A percentile compares a stretch with the other conserved stretches of the same genome.
Evolutionary conservation across 2,888 invertebrate genomes (phyloP).

Genomic region (Hemaris fuciformis): DNA sequence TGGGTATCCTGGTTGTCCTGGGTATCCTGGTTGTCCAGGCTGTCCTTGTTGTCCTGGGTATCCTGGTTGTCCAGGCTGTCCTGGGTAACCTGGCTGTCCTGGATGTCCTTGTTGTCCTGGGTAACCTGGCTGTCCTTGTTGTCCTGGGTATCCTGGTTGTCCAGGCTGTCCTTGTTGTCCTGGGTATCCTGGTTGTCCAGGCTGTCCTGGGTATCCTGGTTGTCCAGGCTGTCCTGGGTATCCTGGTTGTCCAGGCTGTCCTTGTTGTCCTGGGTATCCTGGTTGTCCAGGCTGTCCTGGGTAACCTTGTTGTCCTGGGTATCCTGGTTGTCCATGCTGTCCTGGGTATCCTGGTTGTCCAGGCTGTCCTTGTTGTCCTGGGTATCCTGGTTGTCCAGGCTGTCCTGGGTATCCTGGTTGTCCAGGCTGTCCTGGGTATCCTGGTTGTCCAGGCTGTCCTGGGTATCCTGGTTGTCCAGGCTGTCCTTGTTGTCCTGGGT

Average conservation of each 20-base stretch:
- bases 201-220: conserved; percentile 34
- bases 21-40: too few species aligned
- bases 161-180: too few species aligned
- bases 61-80: too few species aligned
- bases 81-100: too few species aligned
- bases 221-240: conserved; percentile 34
- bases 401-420: conserved; percentile 64
- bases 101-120: too few species aligned
- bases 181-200: conserved; percentile 32
- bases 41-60: too few species aligned
- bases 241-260: too few species aligned
- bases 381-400: conserved; percentile 31
- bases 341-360: conserved; percentile 24
- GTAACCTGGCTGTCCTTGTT: too few species aligned
- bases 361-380: too few species aligned
- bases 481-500: too few species aligned
- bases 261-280: neutral
- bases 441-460: conserved; percentile 34
- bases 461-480: conserved; percentile 20
- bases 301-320: conserved; percentile 33
- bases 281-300: conserved; percentile 5
- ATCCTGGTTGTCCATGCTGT: conserved; percentile 23
- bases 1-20: too few species aligned
- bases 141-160: too few species aligned
- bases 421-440: conserved; percentile 42